Evolutionary conservation across 1,140 invertebrate genomes (phyloP).

Genomic region (Drosophila carrolli): DNA sequence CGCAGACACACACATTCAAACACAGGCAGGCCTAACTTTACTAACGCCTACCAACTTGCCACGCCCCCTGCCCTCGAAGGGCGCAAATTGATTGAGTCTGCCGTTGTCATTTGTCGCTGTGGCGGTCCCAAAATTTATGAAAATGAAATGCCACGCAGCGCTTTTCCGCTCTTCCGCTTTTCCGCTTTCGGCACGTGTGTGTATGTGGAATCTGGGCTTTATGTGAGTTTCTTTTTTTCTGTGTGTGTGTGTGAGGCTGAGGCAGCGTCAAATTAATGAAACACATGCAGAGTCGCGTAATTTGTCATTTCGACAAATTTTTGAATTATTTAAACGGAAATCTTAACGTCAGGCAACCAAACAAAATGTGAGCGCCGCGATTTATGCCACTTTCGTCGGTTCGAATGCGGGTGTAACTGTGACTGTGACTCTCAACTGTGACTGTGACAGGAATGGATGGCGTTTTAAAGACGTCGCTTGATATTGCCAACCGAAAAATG

Average conservation of each 20-base stretch:
- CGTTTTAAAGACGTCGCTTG: conserved; percentile 55
- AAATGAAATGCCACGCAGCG: conserved; percentile 72
- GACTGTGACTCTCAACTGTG: conserved; percentile 27
- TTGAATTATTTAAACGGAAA: conserved; percentile 79
- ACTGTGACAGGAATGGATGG: conserved; percentile 44
- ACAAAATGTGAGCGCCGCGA: conserved; percentile 46
- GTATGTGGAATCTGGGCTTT: conserved; percentile 39
- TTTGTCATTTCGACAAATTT: conserved; percentile 80
- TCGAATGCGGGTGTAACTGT: conserved; percentile 30
- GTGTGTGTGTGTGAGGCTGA: conserved; percentile 11
- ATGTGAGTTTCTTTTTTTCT: conserved; percentile 4
- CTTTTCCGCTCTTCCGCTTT: conserved; percentile 64
- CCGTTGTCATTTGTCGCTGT: conserved; percentile 75
- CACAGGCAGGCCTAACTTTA: conserved; percentile 16
- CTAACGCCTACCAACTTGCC: conserved; percentile 24
- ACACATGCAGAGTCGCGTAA: conserved; percentile 74
- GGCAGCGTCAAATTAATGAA: conserved; percentile 71
- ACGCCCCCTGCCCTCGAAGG: conserved; percentile 19
- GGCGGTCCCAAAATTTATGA: conserved; percentile 71
- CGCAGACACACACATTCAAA: conserved; percentile 43
- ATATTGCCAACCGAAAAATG: conserved; percentile 56
- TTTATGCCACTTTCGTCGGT: conserved; percentile 45
- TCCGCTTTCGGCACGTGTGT: conserved; percentile 57
- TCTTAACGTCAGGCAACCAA: conserved; percentile 61
- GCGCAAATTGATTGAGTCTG: conserved; percentile 79